Base-by-base conservation (phyloP, 2,888 invertebrate genomes). In the Tetranychus truncatus region DNA sequence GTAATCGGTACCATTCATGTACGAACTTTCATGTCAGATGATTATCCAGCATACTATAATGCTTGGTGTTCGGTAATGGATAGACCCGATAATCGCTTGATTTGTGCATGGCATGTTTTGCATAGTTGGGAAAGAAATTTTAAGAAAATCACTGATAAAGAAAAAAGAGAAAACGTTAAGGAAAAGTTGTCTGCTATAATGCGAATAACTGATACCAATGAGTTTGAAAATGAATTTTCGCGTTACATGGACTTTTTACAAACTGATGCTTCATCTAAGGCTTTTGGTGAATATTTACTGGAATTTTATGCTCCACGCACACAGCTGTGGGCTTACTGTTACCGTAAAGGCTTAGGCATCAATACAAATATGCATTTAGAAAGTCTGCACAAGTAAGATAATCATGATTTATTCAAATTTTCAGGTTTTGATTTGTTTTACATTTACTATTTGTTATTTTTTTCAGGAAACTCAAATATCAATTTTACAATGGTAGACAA, bases 61-160 rank as follows among this genome's bases (percentile, higher is more conserved):
- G 78, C 77, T 15, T 79, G 78, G 79, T 20, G 34, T n/a, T 11
- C 44, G 34, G 75, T 77, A 1, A 77, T 77, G 77, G 72, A 55
- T 8, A 71, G 45, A 18, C 45, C 74, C 6, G 46, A 75, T 15
- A 24, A 67, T 21, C 66, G 44, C 4, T 71, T 78, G 6, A 71
- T 78, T 11, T 77, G 78, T 73, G 67, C 76, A 8, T 79, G 78
- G 77, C 77, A 78, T 76, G 74, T 75, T 67, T 66, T 75, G n/a
- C 24, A 45, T 15, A 4, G n/a, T 20, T 69, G 21, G 20, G 24
- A 69, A 20, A n/a, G 11, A 24, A 20, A 69, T n/a, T 20, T 20
- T 4, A 24, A 69, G 20, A 9, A 69, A 20, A 18, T 24, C 20
- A 5, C 1, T 20, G 20, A 69, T 9, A 4, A 6, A 18, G 20